Percentiles rank a stretch among this genome's conserved stretches.
Conservation (phyloP, 2,797 vertebrate genomes). For the Falco peregrinus region DNA sequence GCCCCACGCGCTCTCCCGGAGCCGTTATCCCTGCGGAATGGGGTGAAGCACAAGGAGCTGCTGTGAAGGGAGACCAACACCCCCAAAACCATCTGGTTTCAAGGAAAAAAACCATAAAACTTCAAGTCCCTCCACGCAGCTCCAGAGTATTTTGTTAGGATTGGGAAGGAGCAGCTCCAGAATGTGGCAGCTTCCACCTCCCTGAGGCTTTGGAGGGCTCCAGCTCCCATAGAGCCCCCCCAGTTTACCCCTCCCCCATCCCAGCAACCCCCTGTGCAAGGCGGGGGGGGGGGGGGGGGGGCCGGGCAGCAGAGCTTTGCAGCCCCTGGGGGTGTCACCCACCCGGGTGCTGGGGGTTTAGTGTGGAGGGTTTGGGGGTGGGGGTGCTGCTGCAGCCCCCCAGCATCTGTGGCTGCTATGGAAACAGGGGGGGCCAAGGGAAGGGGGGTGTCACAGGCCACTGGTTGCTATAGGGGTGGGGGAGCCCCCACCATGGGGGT, state of each 20-base stretch:
- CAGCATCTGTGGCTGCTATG: not conserved
- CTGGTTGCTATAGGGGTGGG: too few relatives aligned
- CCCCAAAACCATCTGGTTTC: accelerated
- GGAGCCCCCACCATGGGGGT: too few relatives aligned
- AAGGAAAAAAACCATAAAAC: not conserved
- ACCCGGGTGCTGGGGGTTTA: too few relatives aligned
- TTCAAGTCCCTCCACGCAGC: accelerated
- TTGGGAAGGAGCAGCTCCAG: accelerated
- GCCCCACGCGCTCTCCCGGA: accelerated
- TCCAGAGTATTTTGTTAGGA: accelerated
- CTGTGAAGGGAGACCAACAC: not conserved
- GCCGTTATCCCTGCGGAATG: not conserved
- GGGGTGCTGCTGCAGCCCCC: too few relatives aligned
- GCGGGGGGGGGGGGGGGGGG: too few relatives aligned
- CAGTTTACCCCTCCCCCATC: not conserved
- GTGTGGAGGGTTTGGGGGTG: too few relatives aligned
- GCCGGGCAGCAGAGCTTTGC: not conserved
- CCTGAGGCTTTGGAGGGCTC: not conserved
- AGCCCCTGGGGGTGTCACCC: too few relatives aligned
- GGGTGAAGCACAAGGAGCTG: not conserved
- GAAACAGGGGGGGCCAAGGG: not conserved
- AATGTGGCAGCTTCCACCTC: accelerated
- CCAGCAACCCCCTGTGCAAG: too few relatives aligned
- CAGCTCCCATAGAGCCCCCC: accelerated
- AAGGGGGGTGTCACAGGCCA: too few relatives aligned